Evolutionary conservation across 2,888 invertebrate species (phyloP), one percentile per base, ranked within the genome.

Genomic region (Quadroppia sp.): DNA sequence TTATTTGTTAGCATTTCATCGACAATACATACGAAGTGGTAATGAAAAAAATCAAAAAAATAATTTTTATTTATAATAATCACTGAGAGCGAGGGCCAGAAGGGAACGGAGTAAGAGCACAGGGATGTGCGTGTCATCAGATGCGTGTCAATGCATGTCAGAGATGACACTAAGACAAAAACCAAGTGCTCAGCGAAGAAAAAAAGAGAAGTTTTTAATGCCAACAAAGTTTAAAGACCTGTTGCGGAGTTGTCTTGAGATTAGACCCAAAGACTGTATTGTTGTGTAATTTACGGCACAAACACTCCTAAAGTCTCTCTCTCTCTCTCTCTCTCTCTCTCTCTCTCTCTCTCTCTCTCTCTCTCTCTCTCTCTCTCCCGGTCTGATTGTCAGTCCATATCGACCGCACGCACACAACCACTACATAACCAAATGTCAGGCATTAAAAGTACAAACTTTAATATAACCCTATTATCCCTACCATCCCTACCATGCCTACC

Each of bases 211-310:
- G 25, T 13, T 20, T 64, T 7, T 36, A 28, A 28, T 56, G 61
- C 30, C 61, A 64, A n/a, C 61, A 64, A 64, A 64, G 61, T 64
- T 64, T 64, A 64, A 64, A 36, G 61, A 64, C 61, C 61, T 64
- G 61, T 64, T 64, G 61, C 61, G 36, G 23, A 56, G 32, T 64
- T 64, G 61, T 15, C 17, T 64, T 64, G 28, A 32, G 61, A 64
- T 64, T 64, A 64, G 6, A 64, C 32, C 61, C 61, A n/a, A n/a
- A n/a, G n/a, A 32, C 32, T 13, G 40, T 64, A 64, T 64, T 64
- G 61, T 64, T 64, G 20, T 36, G 17, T 56, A 17, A 56, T 56
- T 15, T 28, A n/a, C 13, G 20, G 23, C 25, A n/a, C n/a, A 36
- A 64, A 48, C 20, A 48, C 48, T 20, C n/a, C n/a, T n/a, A n/a